Evolutionary conservation across 1,140 invertebrate species (phyloP).

Genomic region (Ceratina japonica): DNA sequence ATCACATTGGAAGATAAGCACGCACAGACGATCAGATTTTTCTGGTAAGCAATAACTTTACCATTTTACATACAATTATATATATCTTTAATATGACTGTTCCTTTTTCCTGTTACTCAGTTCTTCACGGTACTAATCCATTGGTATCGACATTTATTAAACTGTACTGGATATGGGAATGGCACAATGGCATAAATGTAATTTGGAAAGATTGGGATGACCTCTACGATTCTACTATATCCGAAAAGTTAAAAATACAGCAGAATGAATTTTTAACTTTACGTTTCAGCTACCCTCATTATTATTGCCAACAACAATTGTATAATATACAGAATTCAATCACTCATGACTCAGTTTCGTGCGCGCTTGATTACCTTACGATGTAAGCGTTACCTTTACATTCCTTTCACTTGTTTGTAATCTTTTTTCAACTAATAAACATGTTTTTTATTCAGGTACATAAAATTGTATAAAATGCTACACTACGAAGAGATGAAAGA

Average conservation of each 20-base stretch:
- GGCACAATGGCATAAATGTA: constrained; percentile 74
- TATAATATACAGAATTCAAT: constrained; percentile 83
- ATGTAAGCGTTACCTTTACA: constrained; percentile 76
- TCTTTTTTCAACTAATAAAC: neutral
- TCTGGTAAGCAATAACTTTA: constrained; percentile 65
- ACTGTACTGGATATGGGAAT: constrained; percentile 76
- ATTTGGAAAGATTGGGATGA: constrained; percentile 65
- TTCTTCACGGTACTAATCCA: constrained; percentile 63
- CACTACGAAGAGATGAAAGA: constrained; percentile 67
- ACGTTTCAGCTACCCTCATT: constrained; percentile 77
- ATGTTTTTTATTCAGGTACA: constrained; percentile 58
- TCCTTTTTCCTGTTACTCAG: constrained; percentile 25
- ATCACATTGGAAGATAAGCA: constrained; percentile 78
- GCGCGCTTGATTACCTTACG: constrained; percentile 79
- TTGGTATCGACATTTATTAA: constrained; percentile 64
- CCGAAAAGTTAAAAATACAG: constrained; percentile 73
- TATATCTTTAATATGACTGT: neutral
- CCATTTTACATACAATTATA: neutral
- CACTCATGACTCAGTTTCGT: constrained; percentile 79
- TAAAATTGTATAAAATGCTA: constrained; percentile 68
- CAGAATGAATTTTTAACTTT: constrained; percentile 77
- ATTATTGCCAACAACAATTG: constrained; percentile 78
- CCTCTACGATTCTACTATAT: constrained; percentile 56
- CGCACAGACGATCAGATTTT: constrained; percentile 69
- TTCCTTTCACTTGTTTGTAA: neutral